Evolutionary conservation across 2,113 vertebrate genomes (phyloP).

Genomic region (Rhea pennata): DNA sequence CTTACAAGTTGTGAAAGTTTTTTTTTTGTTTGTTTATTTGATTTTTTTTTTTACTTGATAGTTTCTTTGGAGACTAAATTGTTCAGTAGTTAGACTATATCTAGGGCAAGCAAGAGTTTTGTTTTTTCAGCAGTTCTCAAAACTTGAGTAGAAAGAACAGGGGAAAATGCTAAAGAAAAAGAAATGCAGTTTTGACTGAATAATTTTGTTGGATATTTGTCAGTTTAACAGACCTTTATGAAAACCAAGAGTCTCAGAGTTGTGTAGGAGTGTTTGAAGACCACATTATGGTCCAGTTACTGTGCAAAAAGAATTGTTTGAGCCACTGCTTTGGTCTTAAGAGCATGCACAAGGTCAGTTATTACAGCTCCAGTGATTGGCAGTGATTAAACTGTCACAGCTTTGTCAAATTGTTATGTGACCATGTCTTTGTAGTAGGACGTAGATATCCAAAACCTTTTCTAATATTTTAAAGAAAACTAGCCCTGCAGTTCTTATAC

Average conservation of each 20-base stretch:
- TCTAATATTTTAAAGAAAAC: not conserved
- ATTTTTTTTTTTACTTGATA: not conserved
- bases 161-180: not conserved
- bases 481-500: not conserved
- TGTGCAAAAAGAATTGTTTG: fast-evolving
- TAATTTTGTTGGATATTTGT: not conserved
- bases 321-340: not conserved
- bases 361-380: not conserved
- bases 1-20: not conserved
- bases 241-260: not conserved
- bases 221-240: not conserved
- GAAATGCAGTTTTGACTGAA: not conserved
- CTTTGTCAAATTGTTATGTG: not conserved
- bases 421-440: fast-evolving
- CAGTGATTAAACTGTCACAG: not conserved
- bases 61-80: not conserved
- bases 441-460: not conserved
- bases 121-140: not conserved
- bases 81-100: not conserved
- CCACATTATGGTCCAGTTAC: fast-evolving
- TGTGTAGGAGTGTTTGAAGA: not conserved
- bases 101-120: not conserved
- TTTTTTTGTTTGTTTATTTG: not conserved
- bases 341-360: fast-evolving
- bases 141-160: not conserved